These are phyloP conservation scores for Drosophila neotestacea DNA, from an alignment of 2,888 invertebrate species.

Conservation along the genomic window DNA sequence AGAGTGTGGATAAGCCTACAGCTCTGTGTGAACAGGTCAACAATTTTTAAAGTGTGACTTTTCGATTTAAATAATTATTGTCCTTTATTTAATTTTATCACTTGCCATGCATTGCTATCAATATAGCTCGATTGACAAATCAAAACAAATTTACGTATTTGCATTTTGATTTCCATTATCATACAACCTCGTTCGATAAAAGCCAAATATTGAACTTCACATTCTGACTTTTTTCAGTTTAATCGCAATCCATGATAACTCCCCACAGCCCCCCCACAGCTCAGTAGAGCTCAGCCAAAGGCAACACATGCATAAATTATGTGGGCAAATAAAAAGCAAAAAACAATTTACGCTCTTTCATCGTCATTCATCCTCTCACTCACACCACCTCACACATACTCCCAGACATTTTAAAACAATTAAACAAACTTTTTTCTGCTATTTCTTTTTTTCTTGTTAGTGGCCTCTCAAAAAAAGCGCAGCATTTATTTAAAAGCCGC, in stretches of 20 bases:
- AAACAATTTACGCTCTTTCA: slow-evolving; percentile 16
- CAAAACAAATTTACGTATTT: slow-evolving; percentile 30
- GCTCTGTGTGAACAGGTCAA: too few species aligned
- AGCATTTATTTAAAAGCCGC: slow-evolving; percentile 57
- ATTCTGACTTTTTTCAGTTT: slow-evolving; percentile 51
- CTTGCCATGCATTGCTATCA: neutral
- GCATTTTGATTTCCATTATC: slow-evolving; percentile 12
- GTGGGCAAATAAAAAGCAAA: slow-evolving; percentile 50
- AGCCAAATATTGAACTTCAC: slow-evolving; percentile 21
- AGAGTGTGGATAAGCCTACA: too few species aligned
- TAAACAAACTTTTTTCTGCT: slow-evolving; percentile 51
- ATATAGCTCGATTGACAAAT: slow-evolving; percentile 31
- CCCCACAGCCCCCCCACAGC: slow-evolving; percentile 4
- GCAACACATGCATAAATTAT: slow-evolving; percentile 60
- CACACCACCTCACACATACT: slow-evolving; percentile 9
- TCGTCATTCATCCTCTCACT: neutral
- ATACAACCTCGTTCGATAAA: neutral
- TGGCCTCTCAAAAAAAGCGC: slow-evolving; percentile 39
- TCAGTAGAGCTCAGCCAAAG: slow-evolving; percentile 37
- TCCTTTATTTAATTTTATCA: neutral
- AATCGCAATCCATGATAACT: slow-evolving; percentile 43
- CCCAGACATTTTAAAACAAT: slow-evolving; percentile 69
- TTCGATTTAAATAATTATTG: neutral
- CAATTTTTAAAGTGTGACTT: too few species aligned
- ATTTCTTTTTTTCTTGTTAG: slow-evolving; percentile 8